These are phyloP conservation scores for Drosophila parvula DNA, from an alignment of 1,140 invertebrate genomes.

Conservation along the genomic window DNA sequence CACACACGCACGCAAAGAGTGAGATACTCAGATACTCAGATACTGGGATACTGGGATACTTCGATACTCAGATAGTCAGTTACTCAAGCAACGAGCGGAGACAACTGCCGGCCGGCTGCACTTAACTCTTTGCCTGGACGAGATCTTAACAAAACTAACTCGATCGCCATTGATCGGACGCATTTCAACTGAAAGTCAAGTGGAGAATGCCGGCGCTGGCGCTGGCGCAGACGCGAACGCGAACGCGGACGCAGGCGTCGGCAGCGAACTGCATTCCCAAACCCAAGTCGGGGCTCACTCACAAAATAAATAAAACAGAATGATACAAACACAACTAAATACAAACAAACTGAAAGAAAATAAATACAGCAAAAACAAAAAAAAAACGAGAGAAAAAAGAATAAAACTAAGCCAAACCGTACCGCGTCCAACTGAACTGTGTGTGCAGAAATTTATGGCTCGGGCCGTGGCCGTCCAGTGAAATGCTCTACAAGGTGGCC, in stretches of 20 bases:
- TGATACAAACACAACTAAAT: constrained; percentile 45
- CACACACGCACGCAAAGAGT: constrained; percentile 15
- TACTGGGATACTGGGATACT: background rate
- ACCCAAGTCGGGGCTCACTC: constrained; percentile 37
- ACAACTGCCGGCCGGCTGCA: constrained; percentile 57
- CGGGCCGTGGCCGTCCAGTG: constrained; percentile 49
- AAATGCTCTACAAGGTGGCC: constrained; percentile 65
- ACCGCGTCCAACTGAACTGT: constrained; percentile 19
- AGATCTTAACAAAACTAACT: constrained; percentile 83
- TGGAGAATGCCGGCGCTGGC: constrained; percentile 63
- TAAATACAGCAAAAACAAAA: constrained; percentile 2
- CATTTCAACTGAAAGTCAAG: constrained; percentile 80
- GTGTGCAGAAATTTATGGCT: constrained; percentile 67
- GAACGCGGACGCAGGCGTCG: constrained; percentile 16
- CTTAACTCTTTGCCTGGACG: constrained; percentile 71
- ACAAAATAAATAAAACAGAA: constrained; percentile 53
- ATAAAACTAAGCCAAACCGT: constrained; percentile 46
- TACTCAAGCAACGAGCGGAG: constrained; percentile 6
- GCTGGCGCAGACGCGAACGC: constrained; percentile 5
- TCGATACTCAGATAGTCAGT: constrained; percentile 4
- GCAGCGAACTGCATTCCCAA: constrained; percentile 40
- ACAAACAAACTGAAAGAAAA: background rate
- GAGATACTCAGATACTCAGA: constrained; percentile 1
- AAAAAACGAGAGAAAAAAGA: constrained; percentile 10
- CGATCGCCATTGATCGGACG: constrained; percentile 77